A percentile compares a stretch with the other conserved stretches of the same genome.
phyloP scores from a whole-genome alignment of 2,888 invertebrate species.

The Lamellibrachia columna region DNA sequence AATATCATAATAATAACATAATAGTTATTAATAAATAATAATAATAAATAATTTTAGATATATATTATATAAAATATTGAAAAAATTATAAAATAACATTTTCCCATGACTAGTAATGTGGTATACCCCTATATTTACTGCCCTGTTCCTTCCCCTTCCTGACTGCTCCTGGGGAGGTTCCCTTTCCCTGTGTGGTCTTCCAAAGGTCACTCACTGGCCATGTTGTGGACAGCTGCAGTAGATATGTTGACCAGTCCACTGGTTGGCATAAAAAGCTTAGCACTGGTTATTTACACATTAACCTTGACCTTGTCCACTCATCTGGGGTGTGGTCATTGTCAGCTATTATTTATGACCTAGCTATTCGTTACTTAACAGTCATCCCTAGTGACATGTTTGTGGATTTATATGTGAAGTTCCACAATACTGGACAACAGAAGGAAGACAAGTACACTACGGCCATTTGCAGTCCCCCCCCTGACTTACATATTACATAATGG shows the following conservation, averaged over 20 bases:
- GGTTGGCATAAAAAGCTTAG: constrained; percentile 13
- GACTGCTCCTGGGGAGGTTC: neutral
- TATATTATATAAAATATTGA: no score
- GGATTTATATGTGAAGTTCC: no score
- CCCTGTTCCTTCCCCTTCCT: neutral
- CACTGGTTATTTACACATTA: neutral
- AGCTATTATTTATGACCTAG: neutral
- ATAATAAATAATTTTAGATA: no score
- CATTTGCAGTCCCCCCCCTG: no score
- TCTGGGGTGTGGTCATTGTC: neutral
- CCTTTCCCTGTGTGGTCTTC: neutral
- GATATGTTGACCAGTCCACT: neutral
- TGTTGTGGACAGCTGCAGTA: neutral
- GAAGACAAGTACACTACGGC: no score
- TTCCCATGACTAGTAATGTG: neutral
- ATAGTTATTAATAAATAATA: no score
- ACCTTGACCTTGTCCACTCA: neutral
- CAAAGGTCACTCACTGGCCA: neutral
- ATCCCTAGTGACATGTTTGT: neutral
- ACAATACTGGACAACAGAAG: no score
- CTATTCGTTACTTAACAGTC: neutral
- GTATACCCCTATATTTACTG: neutral
- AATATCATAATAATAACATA: no score
- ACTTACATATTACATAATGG: no score
- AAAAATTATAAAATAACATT: neutral